Base-by-base conservation (phyloP, 2,888 invertebrate genomes). In the Alsophila aescularia region DNA sequence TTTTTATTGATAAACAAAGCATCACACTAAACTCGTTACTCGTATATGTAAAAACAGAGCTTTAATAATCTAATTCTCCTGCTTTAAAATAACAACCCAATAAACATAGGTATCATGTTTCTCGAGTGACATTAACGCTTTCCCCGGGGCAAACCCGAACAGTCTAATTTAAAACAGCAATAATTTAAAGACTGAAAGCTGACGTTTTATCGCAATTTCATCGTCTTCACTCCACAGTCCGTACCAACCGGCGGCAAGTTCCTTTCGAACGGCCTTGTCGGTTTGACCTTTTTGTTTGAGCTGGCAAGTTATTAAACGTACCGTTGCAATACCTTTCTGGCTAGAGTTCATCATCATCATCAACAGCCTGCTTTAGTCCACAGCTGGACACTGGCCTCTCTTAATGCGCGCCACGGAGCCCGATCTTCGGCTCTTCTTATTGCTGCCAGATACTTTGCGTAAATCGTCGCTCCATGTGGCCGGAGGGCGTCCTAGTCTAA, bases 271-370 rank as follows among this genome's bases (percentile, higher is more conserved):
- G 87, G 82, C 90, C 90, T 90, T 89, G 88, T 58, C 66, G 56
- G 72, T 86, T 76, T 85, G 86, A 90, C 90, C 90, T 89, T 89
- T 85, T 78, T 74, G 78, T 81, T 81, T 79, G 73, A 73, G 73
- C 72, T 67, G 44, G 65, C 63, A 64, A 66, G 63, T 62, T 60
- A 58, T 65, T 57, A 39, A 47, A 47, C 35, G n/a, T 34, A 41
- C 35, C 35, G 27, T 45, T 52, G 14, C 24, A 27, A 40, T 45
- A 45, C 31, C 43, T 18, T 35, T 32, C 24, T 40, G 14, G n/a
- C 18, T 35, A 35, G 13, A n/a, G 24, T 24, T 24, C 24, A 7
- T 24, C 2, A 4, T 18, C 18, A n/a, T n/a, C n/a, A n/a, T n/a
- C n/a, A n/a, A n/a, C n/a, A n/a, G n/a, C n/a, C n/a, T n/a, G n/a